Evolutionary conservation across 2,888 invertebrate genomes (phyloP), one percentile per base, ranked within the genome.

Genomic region (Megamerina dolium): DNA sequence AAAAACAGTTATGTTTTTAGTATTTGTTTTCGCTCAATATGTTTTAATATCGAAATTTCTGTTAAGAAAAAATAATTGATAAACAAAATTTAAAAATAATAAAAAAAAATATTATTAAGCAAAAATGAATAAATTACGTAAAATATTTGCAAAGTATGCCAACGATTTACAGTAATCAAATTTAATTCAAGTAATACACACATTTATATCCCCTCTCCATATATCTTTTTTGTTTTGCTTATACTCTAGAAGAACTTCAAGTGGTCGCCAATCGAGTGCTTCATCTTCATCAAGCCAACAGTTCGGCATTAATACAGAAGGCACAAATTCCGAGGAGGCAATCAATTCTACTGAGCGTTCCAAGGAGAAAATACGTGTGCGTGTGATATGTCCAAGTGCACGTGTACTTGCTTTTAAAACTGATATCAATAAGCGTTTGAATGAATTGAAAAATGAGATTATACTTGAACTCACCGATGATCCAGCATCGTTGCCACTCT

Each of bases 91-190:
- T n/a, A n/a, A n/a, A n/a, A n/a, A n/a, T n/a, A n/a, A n/a, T n/a
- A n/a, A n/a, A n/a, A n/a, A n/a, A n/a, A n/a, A n/a, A n/a, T n/a
- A n/a, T n/a, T n/a, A n/a, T n/a, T n/a, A n/a, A n/a, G n/a, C n/a
- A 58, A 59, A 56, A 54, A 67, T 68, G 67, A 63, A 67, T 55
- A 68, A 64, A 59, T 46, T 68, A 50, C 57, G 61, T 53, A 63
- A 63, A 49, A 55, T 68, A 53, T 68, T 68, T 57, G 54, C 59
- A 17, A 65, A 57, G 66, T 67, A 39, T 5, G 19, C 6, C 9
- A 34, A 19, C 19, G n/a, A n/a, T n/a, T n/a, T n/a, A n/a, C n/a
- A n/a, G n/a, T n/a, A n/a, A n/a, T n/a, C n/a, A n/a, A n/a, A n/a
- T n/a, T n/a, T n/a, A n/a, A n/a, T n/a, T n/a, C n/a, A n/a, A n/a